Base-by-base conservation (phyloP, 2,888 invertebrate genomes). In the Catonia carolina region DNA sequence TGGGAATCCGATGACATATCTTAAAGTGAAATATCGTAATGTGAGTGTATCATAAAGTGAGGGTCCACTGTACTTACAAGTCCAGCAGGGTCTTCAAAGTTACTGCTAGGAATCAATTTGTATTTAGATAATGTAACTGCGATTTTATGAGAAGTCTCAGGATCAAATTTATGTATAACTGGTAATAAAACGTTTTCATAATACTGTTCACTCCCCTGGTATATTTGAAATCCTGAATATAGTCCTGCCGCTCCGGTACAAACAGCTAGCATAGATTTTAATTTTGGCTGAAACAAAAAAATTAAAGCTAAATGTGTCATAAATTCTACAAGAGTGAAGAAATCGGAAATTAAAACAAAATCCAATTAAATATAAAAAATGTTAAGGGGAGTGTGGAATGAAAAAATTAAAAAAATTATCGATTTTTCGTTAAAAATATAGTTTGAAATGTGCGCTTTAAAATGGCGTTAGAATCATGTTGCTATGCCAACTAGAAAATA, bases 71-170 rank as follows among this genome's bases (percentile, higher is more conserved):
- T 15, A 66, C 70, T 73, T 77, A 88, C 88, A 69, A 93, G 74
- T 60, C 78, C 71, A 22, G 77, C 70, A 2, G 84, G 78, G 73
- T 92, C 88, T 55, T 77, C 68, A 58, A 71, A 74, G 51, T 67
- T 73, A 65, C 80, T 77, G 61, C 74, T 72, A 10, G 87, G 85
- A 61, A 90, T 75, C 1, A 94, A 61, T 18, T 85, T 82, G 75
- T 87, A 84, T 72, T 91, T 90, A 18, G 87, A 82, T 6, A 84
- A 79, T 61, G 78, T 71, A 1, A 97, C 78, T 5, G 89, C 92
- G 20, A 91, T 65, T 61, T 80, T 82, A 69, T 97, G 97, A 1
- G 92, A 85, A 49, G 75, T 77, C 75, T 97, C 97, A 0, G 95
- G 87, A 66, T 85, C 85, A 7, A 94, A 67, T 10, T 77, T 70